Percentiles rank a stretch among this genome's conserved stretches.
These are phyloP conservation scores for Fragum fragum DNA, from an alignment of 2,888 invertebrate species.

Conservation along the genomic window DNA sequence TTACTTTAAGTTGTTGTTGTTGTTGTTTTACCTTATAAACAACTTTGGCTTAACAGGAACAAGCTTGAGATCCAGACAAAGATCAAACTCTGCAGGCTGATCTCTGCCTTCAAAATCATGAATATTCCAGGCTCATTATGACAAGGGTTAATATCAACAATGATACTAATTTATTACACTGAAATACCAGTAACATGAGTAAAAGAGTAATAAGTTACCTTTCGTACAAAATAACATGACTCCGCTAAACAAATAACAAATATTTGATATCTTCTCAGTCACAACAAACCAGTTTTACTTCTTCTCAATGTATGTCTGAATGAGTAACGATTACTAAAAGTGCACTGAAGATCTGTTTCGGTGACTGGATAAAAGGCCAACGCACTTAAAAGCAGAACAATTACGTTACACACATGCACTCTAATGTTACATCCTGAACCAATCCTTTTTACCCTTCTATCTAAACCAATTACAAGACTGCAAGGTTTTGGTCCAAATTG, in stretches of 20 bases:
- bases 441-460: background rate
- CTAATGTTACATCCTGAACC: background rate
- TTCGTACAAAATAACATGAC: background rate
- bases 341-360: conserved; percentile 1
- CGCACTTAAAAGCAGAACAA: conserved; percentile 3
- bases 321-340: background rate
- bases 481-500: too few relatives aligned
- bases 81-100: too few relatives aligned
- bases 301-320: background rate
- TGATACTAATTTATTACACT: too few relatives aligned
- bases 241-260: background rate
- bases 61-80: too few relatives aligned
- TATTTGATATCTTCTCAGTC: background rate
- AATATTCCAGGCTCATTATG: too few relatives aligned
- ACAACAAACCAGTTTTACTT: background rate
- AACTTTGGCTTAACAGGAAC: too few relatives aligned
- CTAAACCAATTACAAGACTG: too few relatives aligned
- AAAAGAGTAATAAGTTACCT: background rate
- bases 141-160: too few relatives aligned
- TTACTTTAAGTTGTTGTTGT: too few relatives aligned
- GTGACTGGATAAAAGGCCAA: conserved; percentile 1
- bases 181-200: too few relatives aligned
- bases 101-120: too few relatives aligned
- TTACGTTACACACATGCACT: background rate
- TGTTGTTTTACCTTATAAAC: too few relatives aligned